phyloP scores from a whole-genome alignment of 2,888 invertebrate species.

The Netelia inedita region DNA sequence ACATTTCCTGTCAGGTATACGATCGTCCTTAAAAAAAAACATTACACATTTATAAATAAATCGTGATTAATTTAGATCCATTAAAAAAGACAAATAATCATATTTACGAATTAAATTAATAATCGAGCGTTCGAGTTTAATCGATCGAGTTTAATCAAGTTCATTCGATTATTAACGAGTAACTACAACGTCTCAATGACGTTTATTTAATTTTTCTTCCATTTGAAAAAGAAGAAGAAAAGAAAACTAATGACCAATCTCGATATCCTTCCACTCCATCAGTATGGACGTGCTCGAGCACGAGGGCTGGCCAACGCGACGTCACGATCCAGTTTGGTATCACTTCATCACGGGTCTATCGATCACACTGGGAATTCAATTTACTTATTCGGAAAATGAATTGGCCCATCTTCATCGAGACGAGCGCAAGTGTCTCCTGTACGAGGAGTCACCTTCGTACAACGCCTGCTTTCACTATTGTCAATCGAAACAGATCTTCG shows the following conservation, averaged over 20 bases:
- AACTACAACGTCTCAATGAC: too few relatives aligned
- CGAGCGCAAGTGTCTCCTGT: conserved; percentile 91
- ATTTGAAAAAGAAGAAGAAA: too few relatives aligned
- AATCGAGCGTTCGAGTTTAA: too few relatives aligned
- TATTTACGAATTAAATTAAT: not conserved
- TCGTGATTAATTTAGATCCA: too few relatives aligned
- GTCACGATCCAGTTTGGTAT: conserved; percentile 44
- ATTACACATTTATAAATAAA: too few relatives aligned
- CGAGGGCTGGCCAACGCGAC: conserved; percentile 2
- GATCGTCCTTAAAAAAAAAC: not conserved
- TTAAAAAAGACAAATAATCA: not conserved
- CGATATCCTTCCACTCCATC: too few relatives aligned
- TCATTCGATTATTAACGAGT: too few relatives aligned
- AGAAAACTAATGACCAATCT: too few relatives aligned
- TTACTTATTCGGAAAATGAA: conserved; percentile 66
- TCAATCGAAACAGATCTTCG: conserved; percentile 41
- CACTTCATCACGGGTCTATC: conserved; percentile 9
- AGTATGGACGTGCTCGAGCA: not conserved
- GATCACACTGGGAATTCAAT: conserved; percentile 32
- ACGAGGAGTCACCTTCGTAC: conserved; percentile 86
- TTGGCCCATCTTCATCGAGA: conserved; percentile 84
- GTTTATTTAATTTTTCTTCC: too few relatives aligned
- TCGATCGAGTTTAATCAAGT: too few relatives aligned
- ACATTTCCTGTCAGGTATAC: conserved; percentile 51
- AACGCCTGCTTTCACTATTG: conserved; percentile 70